Conservation (phyloP, 2,797 vertebrate species). For the Tadarida brasiliensis region DNA sequence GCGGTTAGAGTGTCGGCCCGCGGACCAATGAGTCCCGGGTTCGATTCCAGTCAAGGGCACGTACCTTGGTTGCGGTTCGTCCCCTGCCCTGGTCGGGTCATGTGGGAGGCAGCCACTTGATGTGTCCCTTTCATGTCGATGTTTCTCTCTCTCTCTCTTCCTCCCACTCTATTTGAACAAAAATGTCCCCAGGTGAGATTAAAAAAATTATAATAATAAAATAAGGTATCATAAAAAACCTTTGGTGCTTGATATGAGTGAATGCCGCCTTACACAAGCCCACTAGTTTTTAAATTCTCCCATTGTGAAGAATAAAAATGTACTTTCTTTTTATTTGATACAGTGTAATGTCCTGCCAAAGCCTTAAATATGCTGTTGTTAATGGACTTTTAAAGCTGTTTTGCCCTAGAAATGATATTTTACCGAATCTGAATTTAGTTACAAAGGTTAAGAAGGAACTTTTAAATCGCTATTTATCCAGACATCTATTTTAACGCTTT, state of each 20-base stretch:
- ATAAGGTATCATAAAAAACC: neutral
- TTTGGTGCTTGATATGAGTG: neutral
- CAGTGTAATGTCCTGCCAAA: neutral
- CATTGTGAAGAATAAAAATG: neutral
- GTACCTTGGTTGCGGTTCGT: too few species aligned
- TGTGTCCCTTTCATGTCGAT: too few species aligned
- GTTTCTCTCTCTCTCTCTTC: too few species aligned
- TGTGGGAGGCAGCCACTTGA: too few species aligned
- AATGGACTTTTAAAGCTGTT: constrained; percentile 29
- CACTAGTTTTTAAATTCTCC: neutral
- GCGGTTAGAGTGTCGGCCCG: too few species aligned
- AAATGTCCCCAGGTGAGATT: too few species aligned
- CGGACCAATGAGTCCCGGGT: too few species aligned
- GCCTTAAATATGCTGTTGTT: neutral
- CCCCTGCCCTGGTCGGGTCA: too few species aligned
- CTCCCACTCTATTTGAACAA: too few species aligned
- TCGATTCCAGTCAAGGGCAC: too few species aligned
- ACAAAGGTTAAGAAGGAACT: neutral
- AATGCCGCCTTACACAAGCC: neutral
- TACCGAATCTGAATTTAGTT: constrained; percentile 9
- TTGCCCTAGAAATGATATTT: constrained; percentile 42
- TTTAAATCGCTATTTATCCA: constrained; percentile 32
- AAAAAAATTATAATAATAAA: too few species aligned
- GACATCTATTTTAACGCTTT: constrained; percentile 20
- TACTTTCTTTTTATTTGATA: neutral